These are phyloP conservation scores for Branchipolynoe longqiensis DNA, from an alignment of 2,888 invertebrate genomes.

Conservation along the genomic window DNA sequence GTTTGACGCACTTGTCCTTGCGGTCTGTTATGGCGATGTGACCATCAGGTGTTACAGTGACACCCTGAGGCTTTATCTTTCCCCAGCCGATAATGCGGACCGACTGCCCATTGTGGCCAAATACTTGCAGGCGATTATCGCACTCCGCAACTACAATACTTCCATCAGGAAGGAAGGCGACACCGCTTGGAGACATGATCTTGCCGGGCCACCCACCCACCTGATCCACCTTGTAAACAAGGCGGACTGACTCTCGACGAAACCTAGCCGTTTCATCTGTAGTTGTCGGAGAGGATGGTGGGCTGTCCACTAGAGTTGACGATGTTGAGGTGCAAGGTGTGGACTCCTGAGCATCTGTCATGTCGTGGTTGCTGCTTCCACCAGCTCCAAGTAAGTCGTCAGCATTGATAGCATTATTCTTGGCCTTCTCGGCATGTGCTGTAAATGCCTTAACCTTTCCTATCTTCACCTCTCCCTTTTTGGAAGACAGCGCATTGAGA, in stretches of 20 bases:
- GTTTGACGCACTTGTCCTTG: constrained; percentile 66
- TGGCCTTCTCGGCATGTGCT: constrained; percentile 42
- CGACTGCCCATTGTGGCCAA: constrained; percentile 64
- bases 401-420: constrained; percentile 65
- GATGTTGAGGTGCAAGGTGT: constrained; percentile 45
- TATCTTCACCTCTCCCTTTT: constrained; percentile 64
- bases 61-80: constrained; percentile 65
- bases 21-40: constrained; percentile 66
- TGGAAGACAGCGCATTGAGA: constrained; percentile 66
- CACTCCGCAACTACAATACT: constrained; percentile 67
- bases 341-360: not conserved
- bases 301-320: constrained; percentile 32
- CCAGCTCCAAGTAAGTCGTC: constrained; percentile 60
- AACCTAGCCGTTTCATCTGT: constrained; percentile 17
- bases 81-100: constrained; percentile 68
- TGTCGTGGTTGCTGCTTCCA: not conserved
- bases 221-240: constrained; percentile 65
- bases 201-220: constrained; percentile 68
- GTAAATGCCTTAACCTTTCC: constrained; percentile 65
- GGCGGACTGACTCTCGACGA: constrained; percentile 3
- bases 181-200: constrained; percentile 63
- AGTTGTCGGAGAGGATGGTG: constrained; percentile 34
- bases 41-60: constrained; percentile 60
- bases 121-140: constrained; percentile 67
- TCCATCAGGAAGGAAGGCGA: constrained; percentile 63